Base-by-base conservation (phyloP, 92 coral and sea anemone genomes). In the Galaxea fascicularis region DNA sequence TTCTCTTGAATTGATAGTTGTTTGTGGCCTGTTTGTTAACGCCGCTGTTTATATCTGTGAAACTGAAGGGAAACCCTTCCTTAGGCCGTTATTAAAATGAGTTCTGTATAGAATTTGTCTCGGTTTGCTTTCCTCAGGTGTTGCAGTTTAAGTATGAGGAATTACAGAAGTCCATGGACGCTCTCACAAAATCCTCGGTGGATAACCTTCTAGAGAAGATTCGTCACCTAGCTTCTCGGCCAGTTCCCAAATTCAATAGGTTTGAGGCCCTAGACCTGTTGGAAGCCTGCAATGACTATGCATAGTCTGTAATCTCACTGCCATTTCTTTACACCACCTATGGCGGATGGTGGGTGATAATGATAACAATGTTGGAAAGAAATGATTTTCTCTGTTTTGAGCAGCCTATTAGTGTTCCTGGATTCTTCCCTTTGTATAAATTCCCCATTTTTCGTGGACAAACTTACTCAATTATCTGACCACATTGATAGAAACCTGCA, bases 181-280 rank as follows among this genome's bases (percentile, higher is more conserved):
- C 68, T 25, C 31, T 63, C 68, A 63, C 68, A 6, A 63, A 20
- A 25, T 86, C 78, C 16, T 86, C 79, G 24, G 20, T 86, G 67
- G 86, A 86, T 72, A 66, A 29, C 49, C 53, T 86, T 21, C 25
- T 85, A 21, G n/a, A n/a, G n/a, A n/a, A n/a, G n/a, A n/a, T n/a
- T n/a, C n/a, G n/a, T n/a, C 20, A 24, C 45, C 21, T 80, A 79
- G 87, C 90, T 35, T 69, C 87, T 63, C 70, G 90, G 18, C 75
- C 75, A 44, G 75, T 70, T 25, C 54, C 54, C 54, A n/a, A n/a
- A n/a, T n/a, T n/a, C n/a, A n/a, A n/a, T n/a, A n/a, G n/a, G n/a
- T n/a, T n/a, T n/a, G n/a, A n/a, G n/a, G n/a, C n/a, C n/a, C n/a
- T n/a, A n/a, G n/a, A n/a, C n/a, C n/a, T n/a, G n/a, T n/a, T n/a